Conservation (phyloP, 2,888 invertebrate species). For the Phragmatobia fuliginosa region DNA sequence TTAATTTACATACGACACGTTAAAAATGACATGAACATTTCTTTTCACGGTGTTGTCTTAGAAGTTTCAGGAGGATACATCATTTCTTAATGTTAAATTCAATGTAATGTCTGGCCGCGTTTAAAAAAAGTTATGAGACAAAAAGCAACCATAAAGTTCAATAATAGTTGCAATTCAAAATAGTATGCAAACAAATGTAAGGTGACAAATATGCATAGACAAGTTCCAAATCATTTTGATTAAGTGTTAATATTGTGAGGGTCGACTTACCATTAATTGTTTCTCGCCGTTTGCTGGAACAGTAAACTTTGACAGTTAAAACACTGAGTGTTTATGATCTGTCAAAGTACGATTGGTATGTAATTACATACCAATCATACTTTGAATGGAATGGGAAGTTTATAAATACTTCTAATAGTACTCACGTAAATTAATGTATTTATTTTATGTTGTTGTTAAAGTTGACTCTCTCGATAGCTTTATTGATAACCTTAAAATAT, state of each 20-base stretch:
- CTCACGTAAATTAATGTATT: not conserved
- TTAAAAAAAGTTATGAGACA: too few relatives aligned
- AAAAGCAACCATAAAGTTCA: too few relatives aligned
- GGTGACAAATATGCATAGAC: conserved; percentile 23
- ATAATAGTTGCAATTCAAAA: too few relatives aligned
- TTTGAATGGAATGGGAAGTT: not conserved
- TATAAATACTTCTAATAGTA: not conserved
- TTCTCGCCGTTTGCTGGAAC: not conserved
- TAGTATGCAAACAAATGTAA: too few relatives aligned
- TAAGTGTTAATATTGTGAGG: conserved; percentile 9
- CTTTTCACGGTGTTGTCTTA: too few relatives aligned
- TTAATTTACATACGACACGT: not conserved
- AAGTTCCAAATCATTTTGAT: conserved; percentile 28
- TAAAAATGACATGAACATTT: not conserved
- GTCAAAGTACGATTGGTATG: conserved; percentile 5
- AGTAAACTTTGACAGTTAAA: conserved; percentile 13
- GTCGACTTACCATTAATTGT: not conserved
- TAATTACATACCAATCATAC: conserved; percentile 7
- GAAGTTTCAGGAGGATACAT: not conserved
- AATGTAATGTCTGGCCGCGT: too few relatives aligned
- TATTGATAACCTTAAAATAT: conserved; percentile 10
- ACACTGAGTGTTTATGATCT: conserved; percentile 5
- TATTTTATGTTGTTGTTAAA: not conserved
- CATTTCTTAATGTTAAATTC: not conserved
- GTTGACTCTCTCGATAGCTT: conserved; percentile 6